These are phyloP conservation scores for Anarsia innoxiella DNA, from an alignment of 2,888 invertebrate species.

Conservation along the genomic window DNA sequence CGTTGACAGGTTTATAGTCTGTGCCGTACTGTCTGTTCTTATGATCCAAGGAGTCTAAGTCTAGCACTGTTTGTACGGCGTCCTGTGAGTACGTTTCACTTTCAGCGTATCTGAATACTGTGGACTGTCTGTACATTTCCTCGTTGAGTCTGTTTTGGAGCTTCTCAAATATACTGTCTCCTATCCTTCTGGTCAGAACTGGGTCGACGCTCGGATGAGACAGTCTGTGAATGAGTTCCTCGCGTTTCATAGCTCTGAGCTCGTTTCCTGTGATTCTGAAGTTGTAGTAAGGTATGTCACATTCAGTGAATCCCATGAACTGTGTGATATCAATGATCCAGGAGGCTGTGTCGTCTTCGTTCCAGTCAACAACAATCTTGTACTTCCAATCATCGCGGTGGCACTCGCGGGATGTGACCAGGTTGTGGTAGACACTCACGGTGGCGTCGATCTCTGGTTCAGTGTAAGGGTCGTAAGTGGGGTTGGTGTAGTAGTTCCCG, in stretches of 20 bases:
- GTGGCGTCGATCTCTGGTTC: conserved; percentile 56
- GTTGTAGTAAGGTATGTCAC: conserved; percentile 58
- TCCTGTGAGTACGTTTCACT: conserved; percentile 47
- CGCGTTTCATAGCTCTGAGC: conserved; percentile 48
- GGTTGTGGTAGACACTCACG: conserved; percentile 56
- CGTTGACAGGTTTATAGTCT: conserved; percentile 50
- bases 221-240: conserved; percentile 53
- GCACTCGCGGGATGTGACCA: conserved; percentile 52
- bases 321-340: conserved; percentile 67
- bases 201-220: conserved; percentile 46
- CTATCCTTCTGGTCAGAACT: conserved; percentile 40
- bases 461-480: conserved; percentile 49
- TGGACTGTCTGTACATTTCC: conserved; percentile 43
- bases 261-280: conserved; percentile 55
- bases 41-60: conserved; percentile 52
- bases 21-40: conserved; percentile 44
- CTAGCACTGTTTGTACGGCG: conserved; percentile 45
- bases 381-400: conserved; percentile 67
- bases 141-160: conserved; percentile 51
- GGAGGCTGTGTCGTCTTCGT: conserved; percentile 70
- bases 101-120: conserved; percentile 53
- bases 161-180: conserved; percentile 50
- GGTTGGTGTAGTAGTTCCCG: conserved; percentile 53
- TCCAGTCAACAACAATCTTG: conserved; percentile 72
- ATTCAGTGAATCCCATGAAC: conserved; percentile 49